phyloP scores from a whole-genome alignment of 2,113 vertebrate genomes.

The Gymnogyps californianus region DNA sequence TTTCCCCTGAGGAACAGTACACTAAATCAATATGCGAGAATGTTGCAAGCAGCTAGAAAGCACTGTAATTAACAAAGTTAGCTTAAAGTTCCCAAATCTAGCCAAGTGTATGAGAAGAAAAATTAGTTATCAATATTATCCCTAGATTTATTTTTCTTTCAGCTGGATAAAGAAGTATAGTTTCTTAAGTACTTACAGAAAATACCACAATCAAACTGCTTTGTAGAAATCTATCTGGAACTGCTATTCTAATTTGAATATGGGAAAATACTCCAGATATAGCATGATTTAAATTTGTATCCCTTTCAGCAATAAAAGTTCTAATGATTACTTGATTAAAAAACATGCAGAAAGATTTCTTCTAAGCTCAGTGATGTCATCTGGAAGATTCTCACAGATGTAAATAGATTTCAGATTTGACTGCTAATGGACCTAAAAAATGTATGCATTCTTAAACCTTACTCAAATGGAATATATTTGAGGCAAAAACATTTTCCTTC shows the following conservation, averaged over 20 bases:
- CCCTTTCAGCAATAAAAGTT: background rate
- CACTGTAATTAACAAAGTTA: conserved; percentile 4
- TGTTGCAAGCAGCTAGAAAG: background rate
- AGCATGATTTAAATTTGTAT: background rate
- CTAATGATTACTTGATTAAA: background rate
- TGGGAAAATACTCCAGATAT: background rate
- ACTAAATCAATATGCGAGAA: conserved; percentile 10
- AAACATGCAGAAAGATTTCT: background rate
- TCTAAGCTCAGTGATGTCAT: background rate
- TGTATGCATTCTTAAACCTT: background rate
- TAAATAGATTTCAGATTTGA: background rate
- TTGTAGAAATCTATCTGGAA: background rate
- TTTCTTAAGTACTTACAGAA: background rate
- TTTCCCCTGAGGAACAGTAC: background rate
- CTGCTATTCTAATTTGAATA: background rate
- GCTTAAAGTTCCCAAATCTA: background rate
- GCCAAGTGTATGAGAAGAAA: background rate
- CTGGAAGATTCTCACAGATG: background rate
- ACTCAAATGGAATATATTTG: background rate
- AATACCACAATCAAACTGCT: background rate
- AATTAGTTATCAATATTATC: background rate
- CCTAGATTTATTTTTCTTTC: background rate
- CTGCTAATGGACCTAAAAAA: background rate
- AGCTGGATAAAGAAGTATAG: background rate
- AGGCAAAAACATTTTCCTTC: background rate